phyloP scores from a whole-genome alignment of 2,113 vertebrate genomes.

The Megaptera novaeangliae region DNA sequence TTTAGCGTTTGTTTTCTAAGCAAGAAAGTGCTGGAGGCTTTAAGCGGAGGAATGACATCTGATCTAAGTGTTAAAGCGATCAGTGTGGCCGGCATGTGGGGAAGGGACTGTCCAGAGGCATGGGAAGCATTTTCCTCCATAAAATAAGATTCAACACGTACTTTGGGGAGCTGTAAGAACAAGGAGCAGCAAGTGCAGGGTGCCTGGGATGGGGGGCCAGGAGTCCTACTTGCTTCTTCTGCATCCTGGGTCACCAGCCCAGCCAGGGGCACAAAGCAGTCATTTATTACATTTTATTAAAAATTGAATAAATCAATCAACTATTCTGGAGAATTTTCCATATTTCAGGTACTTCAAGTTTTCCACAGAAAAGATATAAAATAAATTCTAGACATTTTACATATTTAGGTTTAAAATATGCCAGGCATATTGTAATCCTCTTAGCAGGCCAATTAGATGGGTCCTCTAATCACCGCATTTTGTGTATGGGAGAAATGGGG shows the following conservation, averaged over 20 bases:
- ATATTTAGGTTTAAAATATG: not conserved
- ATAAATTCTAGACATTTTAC: not conserved
- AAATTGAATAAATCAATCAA: not conserved
- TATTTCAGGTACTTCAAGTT: not conserved
- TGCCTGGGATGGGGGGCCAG: not conserved
- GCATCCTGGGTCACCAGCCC: not conserved
- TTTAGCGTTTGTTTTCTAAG: not conserved
- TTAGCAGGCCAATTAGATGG: not conserved
- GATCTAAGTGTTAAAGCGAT: not conserved
- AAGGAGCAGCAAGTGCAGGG: not conserved
- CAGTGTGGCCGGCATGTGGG: not conserved
- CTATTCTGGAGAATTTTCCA: not conserved
- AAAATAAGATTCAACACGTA: not conserved
- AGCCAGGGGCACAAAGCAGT: not conserved
- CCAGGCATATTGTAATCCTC: not conserved
- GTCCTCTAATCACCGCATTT: not conserved
- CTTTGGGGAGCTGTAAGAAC: not conserved
- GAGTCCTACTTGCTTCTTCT: not conserved
- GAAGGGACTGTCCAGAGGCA: not conserved
- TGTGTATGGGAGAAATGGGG: not conserved
- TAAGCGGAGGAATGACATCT: not conserved
- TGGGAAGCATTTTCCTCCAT: too few relatives aligned
- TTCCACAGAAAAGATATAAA: not conserved
- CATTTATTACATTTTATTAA: not conserved
- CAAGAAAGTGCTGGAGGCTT: not conserved